phyloP scores from a whole-genome alignment of 2,888 invertebrate species.

The Anarsia innoxiella region DNA sequence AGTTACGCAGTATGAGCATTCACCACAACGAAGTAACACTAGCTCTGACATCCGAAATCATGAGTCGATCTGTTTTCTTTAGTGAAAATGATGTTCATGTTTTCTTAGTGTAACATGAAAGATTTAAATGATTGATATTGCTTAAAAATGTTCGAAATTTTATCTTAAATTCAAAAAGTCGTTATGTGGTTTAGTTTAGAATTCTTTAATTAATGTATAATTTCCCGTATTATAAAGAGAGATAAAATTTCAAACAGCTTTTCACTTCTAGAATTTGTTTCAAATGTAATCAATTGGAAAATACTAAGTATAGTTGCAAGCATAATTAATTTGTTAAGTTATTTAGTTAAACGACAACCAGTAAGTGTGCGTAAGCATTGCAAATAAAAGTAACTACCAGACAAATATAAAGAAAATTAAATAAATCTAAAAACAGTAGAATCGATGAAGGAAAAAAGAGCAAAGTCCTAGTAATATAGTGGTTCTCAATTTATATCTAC shows the following conservation, averaged over 20 bases:
- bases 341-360: constrained; percentile 26
- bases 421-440: constrained; percentile 23
- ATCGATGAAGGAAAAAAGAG: constrained; percentile 24
- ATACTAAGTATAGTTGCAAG: too few relatives aligned
- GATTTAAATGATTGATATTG: background rate
- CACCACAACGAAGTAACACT: constrained; percentile 25
- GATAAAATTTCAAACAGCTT: too few relatives aligned
- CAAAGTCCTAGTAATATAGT: constrained; percentile 15
- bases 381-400: constrained; percentile 37
- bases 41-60: background rate
- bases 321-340: too few relatives aligned
- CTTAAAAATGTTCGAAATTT: too few relatives aligned
- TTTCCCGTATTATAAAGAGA: too few relatives aligned
- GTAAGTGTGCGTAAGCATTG: constrained; percentile 60
- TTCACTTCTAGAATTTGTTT: too few relatives aligned
- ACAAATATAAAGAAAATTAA: constrained; percentile 25
- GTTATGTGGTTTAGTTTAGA: too few relatives aligned
- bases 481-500: too few relatives aligned
- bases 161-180: too few relatives aligned
- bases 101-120: constrained; percentile 8
- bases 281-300: too few relatives aligned
- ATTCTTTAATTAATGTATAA: too few relatives aligned
- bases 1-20: constrained; percentile 57
- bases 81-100: too few relatives aligned
- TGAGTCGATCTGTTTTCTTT: constrained; percentile 7